Base-by-base conservation (phyloP, 2,888 invertebrate genomes). In the Lysandra bellargus region DNA sequence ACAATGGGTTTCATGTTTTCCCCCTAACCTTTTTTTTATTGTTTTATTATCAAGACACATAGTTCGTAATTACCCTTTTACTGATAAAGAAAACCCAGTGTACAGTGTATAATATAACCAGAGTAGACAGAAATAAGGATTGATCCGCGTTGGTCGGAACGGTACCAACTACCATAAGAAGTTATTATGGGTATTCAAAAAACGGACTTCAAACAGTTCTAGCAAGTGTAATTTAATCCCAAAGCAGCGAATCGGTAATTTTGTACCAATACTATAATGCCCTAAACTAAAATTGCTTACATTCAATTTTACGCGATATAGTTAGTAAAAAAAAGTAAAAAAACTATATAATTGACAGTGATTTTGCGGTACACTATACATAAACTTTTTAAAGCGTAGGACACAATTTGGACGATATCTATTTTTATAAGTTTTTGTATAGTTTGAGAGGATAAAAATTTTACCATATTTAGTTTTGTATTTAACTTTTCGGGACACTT, bases 251-350 rank as follows among this genome's bases (percentile, higher is more conserved):
- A 76, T 57, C 57, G 53, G 76, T 33, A 76, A 57, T 53, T 33
- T 57, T 76, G 76, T 76, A 76, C 57, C 76, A 76, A 76, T 57
- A 76, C 23, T 76, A 57, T 23, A 76, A 53, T 33, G 53, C 74
- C 76, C 76, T 76, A 76, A 53, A 53, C 76, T 76, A 57, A 49
- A 53, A 76, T 57, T 76, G 57, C 76, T 76, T 37, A 76, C 23
- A 76, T 57, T 57, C 1, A 44, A 74, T n/a, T 30, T 53, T 49
- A 75, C 75, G 49, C n/a, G 75, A 75, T 69, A 33, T 69, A 69
- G 37, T 69, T 69, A 69, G 69, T 69, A 37, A 17, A 69, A 69
- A 69, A 69, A 69, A 30, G 37, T 73, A 73, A 44, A 74, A 74
- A 40, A 40, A 44, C 4, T 14, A 9, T 3, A 17, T 74, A 49